A percentile compares a stretch with the other conserved stretches of the same genome.
These are phyloP conservation scores for Planococcus citri DNA, from an alignment of 1,140 invertebrate species.

Conservation along the genomic window DNA sequence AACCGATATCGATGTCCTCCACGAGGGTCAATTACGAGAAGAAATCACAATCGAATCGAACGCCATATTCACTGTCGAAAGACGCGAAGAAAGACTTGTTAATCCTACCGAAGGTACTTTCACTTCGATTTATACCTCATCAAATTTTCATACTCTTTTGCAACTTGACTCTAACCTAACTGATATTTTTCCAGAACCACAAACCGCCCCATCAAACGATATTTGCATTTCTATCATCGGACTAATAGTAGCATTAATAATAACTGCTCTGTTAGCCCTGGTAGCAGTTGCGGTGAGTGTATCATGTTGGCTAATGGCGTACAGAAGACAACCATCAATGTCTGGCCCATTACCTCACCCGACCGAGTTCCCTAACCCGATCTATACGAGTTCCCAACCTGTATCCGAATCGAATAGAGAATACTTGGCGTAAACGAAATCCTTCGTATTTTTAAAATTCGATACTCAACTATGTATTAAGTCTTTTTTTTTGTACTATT, in stretches of 20 bases:
- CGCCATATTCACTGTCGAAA: constrained; percentile 76
- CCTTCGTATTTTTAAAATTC: not conserved
- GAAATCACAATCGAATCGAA: constrained; percentile 88
- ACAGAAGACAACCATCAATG: constrained; percentile 68
- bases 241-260: constrained; percentile 78
- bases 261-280: constrained; percentile 78
- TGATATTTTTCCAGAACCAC: constrained; percentile 22
- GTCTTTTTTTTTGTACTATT: not conserved
- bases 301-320: constrained; percentile 89
- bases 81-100: constrained; percentile 53
- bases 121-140: too few species aligned
- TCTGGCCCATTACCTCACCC: constrained; percentile 83
- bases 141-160: not conserved
- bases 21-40: constrained; percentile 72
- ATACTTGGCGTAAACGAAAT: constrained; percentile 48
- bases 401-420: constrained; percentile 64
- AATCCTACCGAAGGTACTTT: constrained; percentile 50
- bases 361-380: constrained; percentile 84
- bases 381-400: constrained; percentile 74
- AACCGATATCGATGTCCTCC: constrained; percentile 40
- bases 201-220: constrained; percentile 45
- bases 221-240: constrained; percentile 88
- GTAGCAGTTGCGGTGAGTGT: constrained; percentile 87
- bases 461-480: not conserved
- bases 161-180: too few species aligned